Conservation (phyloP, 2,888 invertebrate species). For the Eumacrocentrus americanus region DNA sequence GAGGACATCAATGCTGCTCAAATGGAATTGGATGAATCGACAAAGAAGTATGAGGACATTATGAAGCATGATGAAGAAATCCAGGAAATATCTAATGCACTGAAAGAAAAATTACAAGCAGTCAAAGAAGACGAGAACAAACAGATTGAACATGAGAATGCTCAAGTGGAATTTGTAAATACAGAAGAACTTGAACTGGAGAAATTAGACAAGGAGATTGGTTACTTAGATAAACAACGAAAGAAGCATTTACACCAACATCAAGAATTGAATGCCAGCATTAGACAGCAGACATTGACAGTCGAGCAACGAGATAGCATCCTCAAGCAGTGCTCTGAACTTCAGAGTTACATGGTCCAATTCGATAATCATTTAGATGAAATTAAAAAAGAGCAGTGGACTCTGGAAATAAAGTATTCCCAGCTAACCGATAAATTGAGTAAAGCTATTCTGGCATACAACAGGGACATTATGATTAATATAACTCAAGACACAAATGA, state of each 20-base stretch:
- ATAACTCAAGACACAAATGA: conserved; percentile 42
- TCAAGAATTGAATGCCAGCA: conserved; percentile 39
- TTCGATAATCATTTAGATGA: conserved; percentile 49
- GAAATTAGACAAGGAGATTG: conserved; percentile 35
- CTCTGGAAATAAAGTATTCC: conserved; percentile 49
- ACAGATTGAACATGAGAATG: conserved; percentile 32
- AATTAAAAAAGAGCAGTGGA: conserved; percentile 50
- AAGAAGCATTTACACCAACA: conserved; percentile 31
- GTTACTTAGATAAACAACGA: conserved; percentile 37
- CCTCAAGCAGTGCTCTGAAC: conserved; percentile 42
- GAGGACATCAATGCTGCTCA: conserved; percentile 34
- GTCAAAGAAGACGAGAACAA: conserved; percentile 38
- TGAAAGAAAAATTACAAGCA: conserved; percentile 32
- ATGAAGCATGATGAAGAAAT: conserved; percentile 32
- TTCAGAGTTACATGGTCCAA: conserved; percentile 44
- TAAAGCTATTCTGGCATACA: conserved; percentile 49
- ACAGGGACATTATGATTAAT: conserved; percentile 48
- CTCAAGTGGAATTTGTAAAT: conserved; percentile 38
- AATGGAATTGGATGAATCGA: conserved; percentile 37
- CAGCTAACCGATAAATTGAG: conserved; percentile 44
- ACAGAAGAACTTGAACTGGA: conserved; percentile 38
- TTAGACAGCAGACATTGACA: conserved; percentile 51
- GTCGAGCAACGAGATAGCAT: conserved; percentile 46
- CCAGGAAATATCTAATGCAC: conserved; percentile 25
- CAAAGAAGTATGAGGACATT: conserved; percentile 29